Base-by-base conservation (phyloP, 2,113 vertebrate genomes). In the Corythornis madagascariensis region DNA sequence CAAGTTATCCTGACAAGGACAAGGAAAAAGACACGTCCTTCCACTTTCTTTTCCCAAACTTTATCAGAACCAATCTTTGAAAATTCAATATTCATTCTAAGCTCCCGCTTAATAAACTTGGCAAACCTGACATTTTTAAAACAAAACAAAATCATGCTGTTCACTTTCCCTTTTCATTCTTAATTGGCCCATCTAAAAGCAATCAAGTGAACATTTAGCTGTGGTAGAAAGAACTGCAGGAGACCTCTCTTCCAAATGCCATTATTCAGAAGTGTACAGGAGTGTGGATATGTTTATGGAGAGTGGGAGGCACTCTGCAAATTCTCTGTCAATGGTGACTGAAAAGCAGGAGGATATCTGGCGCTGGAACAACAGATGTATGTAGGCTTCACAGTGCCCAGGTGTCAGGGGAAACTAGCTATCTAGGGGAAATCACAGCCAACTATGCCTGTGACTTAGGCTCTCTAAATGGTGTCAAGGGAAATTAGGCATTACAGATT, bases 161-260 rank as follows among this genome's bases (percentile, higher is more conserved):
- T 96, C 85, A 61, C 71, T 93, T 96, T 96, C 77, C 74, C 94
- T 94, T 95, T 97, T 94, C 74, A 77, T 93, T 95, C 88, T 96
- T 97, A 97, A 96, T 96, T 96, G 93, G 89, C 92, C 93, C 93
- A 96, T 97, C 96, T 96, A 96, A 96, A 95, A 96, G 89, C 96
- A 96, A 96, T 96, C 94, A 96, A 96, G 86, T 70, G 87, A 96
- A 92, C 83, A 93, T 96, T 96, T 95, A 96, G 84, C 93, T 82
- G 84, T 63, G 42, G 90, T 88, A 91, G 81, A 84, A 93, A 90
- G 88, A 96, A 81, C 96, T 90, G 91, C 95, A 89, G 93, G 96
- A 96, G 94, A 95, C 81, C 88, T 94, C 91, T 96, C 84, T 67
- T 96, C 84, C 78, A 94, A 95, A 70, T 89, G 86, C 75, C 91